Conservation (phyloP, 1,140 invertebrate species). For the Euwallacea fornicatus region DNA sequence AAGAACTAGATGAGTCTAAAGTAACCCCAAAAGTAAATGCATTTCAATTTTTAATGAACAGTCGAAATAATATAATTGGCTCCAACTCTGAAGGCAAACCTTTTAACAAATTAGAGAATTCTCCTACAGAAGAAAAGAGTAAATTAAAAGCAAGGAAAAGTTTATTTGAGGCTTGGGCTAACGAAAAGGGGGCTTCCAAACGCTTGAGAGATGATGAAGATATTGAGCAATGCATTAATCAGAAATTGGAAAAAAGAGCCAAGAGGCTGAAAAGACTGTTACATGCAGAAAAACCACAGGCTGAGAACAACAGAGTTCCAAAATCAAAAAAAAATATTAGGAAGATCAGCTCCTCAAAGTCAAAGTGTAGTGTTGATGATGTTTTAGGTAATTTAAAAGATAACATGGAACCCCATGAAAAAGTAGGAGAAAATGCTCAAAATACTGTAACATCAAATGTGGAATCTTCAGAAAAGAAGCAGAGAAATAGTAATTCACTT, state of each 20-base stretch:
- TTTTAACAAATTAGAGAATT: constrained; percentile 42
- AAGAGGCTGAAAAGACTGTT: constrained; percentile 56
- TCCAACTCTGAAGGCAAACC: constrained; percentile 63
- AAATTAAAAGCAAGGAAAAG: constrained; percentile 56
- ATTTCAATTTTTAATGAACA: constrained; percentile 66
- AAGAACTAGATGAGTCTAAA: background rate
- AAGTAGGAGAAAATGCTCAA: constrained; percentile 24
- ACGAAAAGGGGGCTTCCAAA: constrained; percentile 59
- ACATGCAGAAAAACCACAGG: constrained; percentile 20
- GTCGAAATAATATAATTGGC: constrained; percentile 62
- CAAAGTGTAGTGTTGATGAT: constrained; percentile 21
- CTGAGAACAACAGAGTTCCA: background rate
- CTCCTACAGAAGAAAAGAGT: constrained; percentile 49
- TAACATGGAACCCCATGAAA: background rate
- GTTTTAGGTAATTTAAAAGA: constrained; percentile 13
- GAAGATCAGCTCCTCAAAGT: constrained; percentile 25
- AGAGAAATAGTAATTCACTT: constrained; percentile 19
- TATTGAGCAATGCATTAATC: constrained; percentile 56
- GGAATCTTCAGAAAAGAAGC: constrained; percentile 3
- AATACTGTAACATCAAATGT: constrained; percentile 2
- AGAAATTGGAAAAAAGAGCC: constrained; percentile 59
- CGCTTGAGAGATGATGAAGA: constrained; percentile 60
- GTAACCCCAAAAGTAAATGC: constrained; percentile 54
- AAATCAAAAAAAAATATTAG: background rate
- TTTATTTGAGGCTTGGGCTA: constrained; percentile 60